Evolutionary conservation across 2,113 vertebrate genomes (phyloP), one percentile per base, ranked within the genome.

Genomic region (Myanophis thanlyinensis): DNA sequence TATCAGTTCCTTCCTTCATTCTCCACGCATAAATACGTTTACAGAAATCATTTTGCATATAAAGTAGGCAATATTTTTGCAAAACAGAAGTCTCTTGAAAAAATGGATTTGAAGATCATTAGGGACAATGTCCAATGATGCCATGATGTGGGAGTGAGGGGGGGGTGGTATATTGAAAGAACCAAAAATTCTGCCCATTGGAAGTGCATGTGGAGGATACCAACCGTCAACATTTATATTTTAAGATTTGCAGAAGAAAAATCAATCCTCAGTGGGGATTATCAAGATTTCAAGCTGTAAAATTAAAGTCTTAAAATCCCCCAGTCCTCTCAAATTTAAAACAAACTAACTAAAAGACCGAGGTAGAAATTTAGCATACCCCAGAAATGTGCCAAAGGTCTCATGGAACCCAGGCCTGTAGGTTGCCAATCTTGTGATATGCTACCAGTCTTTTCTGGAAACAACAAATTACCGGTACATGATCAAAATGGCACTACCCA

Each of bases 1-100:
- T 93, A 94, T 52, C 15, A 80, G 15, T 95, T 51, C 91, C 91
- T 93, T 94, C 47, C 89, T 88, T 89, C 88, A 62, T 93, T 89
- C 62, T 92, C 52, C 93, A 51, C 91, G 51, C 12, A n/a, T 20
- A 92, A 52, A 92, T 40, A 67, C 9, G 54, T 89, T 80, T 80
- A 40, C 15, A 53, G 10, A 46, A 52, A 46, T 80, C 9, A 27
- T 54, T 25, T 30, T n/a, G 25, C 5, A 89, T 48, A 62, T n/a
- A 11, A 87, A 35, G 2, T 40, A 8, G 15, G 67, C 67, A 20
- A 80, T 15, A 40, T 80, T 80, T 40, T 80, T 80, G 15, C n/a
- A 40, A 15, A 15, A 80, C 2, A 1, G 35, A 4, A n/a, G 15
- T 80, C n/a, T 40, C n/a, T 80, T 20, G 13, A 40, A 73, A 73